Conservation (phyloP, 64 coral and sea anemone genomes). For the Catalaphyllia jardinei region DNA sequence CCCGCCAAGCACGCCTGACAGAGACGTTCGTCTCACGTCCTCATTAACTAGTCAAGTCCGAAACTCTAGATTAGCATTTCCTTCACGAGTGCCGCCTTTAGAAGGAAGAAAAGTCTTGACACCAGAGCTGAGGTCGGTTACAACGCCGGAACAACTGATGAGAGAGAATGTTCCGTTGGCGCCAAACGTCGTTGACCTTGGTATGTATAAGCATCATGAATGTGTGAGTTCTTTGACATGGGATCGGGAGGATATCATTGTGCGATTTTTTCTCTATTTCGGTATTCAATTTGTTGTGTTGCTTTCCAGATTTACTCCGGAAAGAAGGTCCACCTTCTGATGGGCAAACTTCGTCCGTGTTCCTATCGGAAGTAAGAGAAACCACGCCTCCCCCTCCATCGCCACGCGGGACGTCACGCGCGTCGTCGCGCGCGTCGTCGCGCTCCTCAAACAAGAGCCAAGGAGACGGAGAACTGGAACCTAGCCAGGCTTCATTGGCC, state of each 20-base stretch:
- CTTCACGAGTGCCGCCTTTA: slow-evolving; percentile 18
- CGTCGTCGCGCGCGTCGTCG: slow-evolving; percentile 17
- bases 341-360: background rate
- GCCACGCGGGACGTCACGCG: background rate
- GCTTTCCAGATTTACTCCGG: slow-evolving; percentile 10
- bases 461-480: background rate
- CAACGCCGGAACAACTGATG: background rate
- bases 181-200: background rate
- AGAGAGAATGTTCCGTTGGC: background rate
- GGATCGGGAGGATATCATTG: background rate
- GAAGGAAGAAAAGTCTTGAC: background rate
- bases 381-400: slow-evolving; percentile 28
- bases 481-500: background rate
- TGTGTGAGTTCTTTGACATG: background rate
- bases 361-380: slow-evolving; percentile 23
- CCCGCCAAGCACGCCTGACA: slow-evolving; percentile 21
- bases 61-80: background rate
- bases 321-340: background rate
- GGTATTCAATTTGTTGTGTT: background rate
- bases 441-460: background rate
- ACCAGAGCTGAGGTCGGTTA: slow-evolving; percentile 4
- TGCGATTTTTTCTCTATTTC: background rate
- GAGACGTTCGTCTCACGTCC: background rate
- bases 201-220: background rate
- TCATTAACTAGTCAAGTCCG: background rate